Evolutionary conservation across 2,797 vertebrate genomes (phyloP), one percentile per base, ranked within the genome.

Genomic region (Silurus lanzhouensis): DNA sequence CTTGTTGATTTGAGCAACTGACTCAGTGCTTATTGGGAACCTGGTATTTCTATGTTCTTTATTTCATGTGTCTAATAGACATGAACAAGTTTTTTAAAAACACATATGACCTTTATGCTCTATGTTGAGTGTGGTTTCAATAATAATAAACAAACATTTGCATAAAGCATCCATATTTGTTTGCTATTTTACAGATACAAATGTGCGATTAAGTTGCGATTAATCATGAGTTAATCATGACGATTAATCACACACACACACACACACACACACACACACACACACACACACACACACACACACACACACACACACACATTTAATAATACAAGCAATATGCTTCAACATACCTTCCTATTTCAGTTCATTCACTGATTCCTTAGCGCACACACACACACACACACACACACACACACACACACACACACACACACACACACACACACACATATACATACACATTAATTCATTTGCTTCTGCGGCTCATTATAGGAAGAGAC

Each of bases 401-500:
- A 85, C 83, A 84, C 80, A 61, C 87, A 66, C 78, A 80, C 78
- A 83, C 44, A 66, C 61, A 66, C n/a, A n/a, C n/a, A 57, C 67
- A 83, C 64, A 67, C 71, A 72, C 60, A 75, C 52, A 76, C 68
- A 83, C 83, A 71, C 55, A 85, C 83, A 84, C 80, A 61, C 87
- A 66, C 78, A 80, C 78, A 83, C 44, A 66, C 61, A 66, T 12
- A 84, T 12, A 77, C 81, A 78, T 31, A 87, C 78, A 81, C 82
- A 87, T 87, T 89, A 88, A 88, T 88, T 75, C 87, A 81, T 85
- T 86, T 84, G 84, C 77, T 85, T 86, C 85, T 84, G 72, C 70
- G 52, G 88, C 87, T 92, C 91, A 88, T 92, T 93, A 95, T 94
- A 92, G 93, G 89, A 89, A 87, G 88, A 91, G 92, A 92, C 93